Evolutionary conservation across 1,140 invertebrate species (phyloP).

Genomic region (Fopius arisanus): DNA sequence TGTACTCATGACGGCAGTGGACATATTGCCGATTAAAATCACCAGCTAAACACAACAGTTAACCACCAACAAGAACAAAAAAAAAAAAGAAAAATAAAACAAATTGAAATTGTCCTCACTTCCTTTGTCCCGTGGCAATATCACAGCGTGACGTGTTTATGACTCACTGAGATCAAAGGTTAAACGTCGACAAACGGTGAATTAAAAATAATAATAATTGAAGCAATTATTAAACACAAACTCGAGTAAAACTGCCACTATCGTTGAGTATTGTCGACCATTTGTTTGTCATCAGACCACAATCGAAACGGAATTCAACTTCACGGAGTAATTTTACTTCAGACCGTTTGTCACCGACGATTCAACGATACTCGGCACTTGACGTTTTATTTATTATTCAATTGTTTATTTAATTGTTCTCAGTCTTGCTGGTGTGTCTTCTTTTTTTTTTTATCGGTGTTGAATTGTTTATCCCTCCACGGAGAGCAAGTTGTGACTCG

Average conservation of each 20-base stretch:
- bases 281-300: not conserved
- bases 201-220: not conserved
- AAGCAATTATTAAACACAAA: conserved; percentile 13
- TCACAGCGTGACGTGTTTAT: not conserved
- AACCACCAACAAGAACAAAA: not conserved
- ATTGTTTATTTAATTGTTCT: not conserved
- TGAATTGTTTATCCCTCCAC: conserved; percentile 27
- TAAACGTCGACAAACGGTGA: not conserved
- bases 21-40: conserved; percentile 46
- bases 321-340: not conserved
- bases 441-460: not conserved
- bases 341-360: not conserved
- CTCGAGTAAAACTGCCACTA: conserved; percentile 55
- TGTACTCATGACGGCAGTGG: conserved; percentile 60
- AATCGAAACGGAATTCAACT: not conserved
- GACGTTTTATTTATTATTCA: conserved; percentile 17
- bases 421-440: not conserved
- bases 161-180: conserved; percentile 1
- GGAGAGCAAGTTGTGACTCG: conserved; percentile 42
- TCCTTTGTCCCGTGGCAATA: not conserved
- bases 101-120: not conserved
- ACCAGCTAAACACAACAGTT: too few relatives aligned
- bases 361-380: conserved; percentile 45
- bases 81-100: not conserved
- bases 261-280: conserved; percentile 16